Conservation (phyloP, 2,797 vertebrate genomes). For the Microctenopoma stevenorrisi region DNA sequence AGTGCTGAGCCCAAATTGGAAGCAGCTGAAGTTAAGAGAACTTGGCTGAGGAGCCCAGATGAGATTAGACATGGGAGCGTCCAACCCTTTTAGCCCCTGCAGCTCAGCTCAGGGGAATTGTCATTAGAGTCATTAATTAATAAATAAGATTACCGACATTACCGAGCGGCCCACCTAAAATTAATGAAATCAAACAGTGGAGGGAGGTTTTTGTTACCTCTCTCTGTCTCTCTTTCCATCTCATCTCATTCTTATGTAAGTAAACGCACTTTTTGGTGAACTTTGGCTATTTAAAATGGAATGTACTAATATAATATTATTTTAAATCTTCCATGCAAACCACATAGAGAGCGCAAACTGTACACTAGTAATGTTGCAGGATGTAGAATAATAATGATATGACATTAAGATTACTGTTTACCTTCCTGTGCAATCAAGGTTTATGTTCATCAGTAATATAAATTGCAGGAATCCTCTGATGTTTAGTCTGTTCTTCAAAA, state of each 20-base stretch:
- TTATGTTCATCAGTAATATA: slow-evolving; percentile 7
- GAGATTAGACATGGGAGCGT: slow-evolving; percentile 57
- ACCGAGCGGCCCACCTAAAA: slow-evolving; percentile 17
- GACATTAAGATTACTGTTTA: slow-evolving; percentile 24
- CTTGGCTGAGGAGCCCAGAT: slow-evolving; percentile 49
- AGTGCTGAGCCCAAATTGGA: slow-evolving; percentile 69
- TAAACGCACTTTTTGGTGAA: slow-evolving; percentile 14
- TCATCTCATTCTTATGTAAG: slow-evolving; percentile 29
- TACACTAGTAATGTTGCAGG: slow-evolving; percentile 10
- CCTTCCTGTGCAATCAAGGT: not conserved
- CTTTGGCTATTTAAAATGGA: slow-evolving; percentile 38
- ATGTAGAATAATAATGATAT: slow-evolving; percentile 21
- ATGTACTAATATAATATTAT: slow-evolving; percentile 43
- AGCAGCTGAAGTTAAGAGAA: slow-evolving; percentile 70
- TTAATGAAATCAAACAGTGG: slow-evolving; percentile 31
- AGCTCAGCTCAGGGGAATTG: slow-evolving; percentile 41
- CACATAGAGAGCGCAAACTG: slow-evolving; percentile 14
- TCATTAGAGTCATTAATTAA: slow-evolving; percentile 65
- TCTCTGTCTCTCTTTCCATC: slow-evolving; percentile 19
- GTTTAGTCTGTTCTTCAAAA: slow-evolving; percentile 24
- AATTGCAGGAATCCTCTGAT: not conserved
- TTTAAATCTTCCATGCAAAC: slow-evolving; percentile 52
- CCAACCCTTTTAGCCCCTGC: slow-evolving; percentile 27
- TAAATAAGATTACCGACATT: slow-evolving; percentile 43
- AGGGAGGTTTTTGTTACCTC: slow-evolving; percentile 5